These are phyloP conservation scores for Portunus trituberculatus DNA, from an alignment of 1,140 invertebrate genomes.

Conservation along the genomic window DNA sequence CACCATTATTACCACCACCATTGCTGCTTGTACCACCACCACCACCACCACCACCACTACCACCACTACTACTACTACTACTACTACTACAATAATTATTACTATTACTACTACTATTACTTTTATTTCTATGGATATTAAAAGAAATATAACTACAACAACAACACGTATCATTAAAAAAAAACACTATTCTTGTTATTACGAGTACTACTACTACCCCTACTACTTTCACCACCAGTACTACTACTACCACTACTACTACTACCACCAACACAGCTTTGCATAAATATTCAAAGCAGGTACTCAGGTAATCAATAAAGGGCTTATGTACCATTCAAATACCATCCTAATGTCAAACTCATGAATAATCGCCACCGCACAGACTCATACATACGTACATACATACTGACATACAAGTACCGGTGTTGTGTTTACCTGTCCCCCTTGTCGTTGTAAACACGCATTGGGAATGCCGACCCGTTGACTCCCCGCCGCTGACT, in stretches of 20 bases:
- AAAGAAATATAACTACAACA: not conserved
- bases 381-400: too few relatives aligned
- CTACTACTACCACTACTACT: not conserved
- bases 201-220: not conserved
- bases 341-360: too few relatives aligned
- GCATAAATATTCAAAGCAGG: not conserved
- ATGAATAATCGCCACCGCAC: too few relatives aligned
- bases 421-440: too few relatives aligned
- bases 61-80: constrained; percentile 1
- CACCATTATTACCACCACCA: too few relatives aligned
- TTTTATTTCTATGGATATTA: not conserved
- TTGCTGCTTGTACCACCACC: not conserved
- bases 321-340: too few relatives aligned
- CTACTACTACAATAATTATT: not conserved
- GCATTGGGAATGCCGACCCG: too few relatives aligned
- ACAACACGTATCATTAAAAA: not conserved
- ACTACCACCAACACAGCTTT: not conserved
- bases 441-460: too few relatives aligned
- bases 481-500: too few relatives aligned
- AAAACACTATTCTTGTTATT: not conserved
- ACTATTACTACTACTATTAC: not conserved
- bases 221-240: not conserved
- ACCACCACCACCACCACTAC: not conserved
- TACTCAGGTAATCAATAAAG: too few relatives aligned
- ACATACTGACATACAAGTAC: too few relatives aligned